These are phyloP conservation scores for Lutraria lutraria DNA, from an alignment of 2,888 invertebrate species.

Conservation along the genomic window DNA sequence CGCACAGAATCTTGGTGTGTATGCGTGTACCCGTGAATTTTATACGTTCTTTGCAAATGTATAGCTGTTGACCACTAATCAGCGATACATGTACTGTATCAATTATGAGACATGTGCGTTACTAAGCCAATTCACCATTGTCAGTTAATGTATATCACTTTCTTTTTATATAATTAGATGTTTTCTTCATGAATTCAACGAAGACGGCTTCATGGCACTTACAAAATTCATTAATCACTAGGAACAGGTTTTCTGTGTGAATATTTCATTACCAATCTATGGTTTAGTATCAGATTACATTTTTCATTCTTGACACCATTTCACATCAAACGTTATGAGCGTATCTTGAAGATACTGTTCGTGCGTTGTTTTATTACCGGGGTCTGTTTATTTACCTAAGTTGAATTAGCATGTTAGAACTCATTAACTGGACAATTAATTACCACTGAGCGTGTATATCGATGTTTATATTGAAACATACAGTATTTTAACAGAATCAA, in stretches of 20 bases:
- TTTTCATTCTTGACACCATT: neutral
- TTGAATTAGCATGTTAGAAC: neutral
- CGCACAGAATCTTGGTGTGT: too few relatives aligned
- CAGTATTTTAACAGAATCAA: conserved; percentile 12
- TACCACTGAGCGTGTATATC: neutral
- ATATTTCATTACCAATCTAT: neutral
- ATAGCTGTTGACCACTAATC: too few relatives aligned
- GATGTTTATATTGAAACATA: neutral
- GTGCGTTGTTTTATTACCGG: neutral
- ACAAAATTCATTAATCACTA: neutral
- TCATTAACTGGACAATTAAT: conserved; percentile 2
- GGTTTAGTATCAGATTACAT: neutral
- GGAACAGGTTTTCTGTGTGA: neutral
- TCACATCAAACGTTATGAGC: neutral
- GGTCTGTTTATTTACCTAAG: neutral
- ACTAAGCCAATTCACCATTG: neutral
- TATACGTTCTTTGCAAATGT: too few relatives aligned
- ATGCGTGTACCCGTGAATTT: too few relatives aligned
- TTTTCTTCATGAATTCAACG: too few relatives aligned
- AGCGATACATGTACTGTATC: neutral
- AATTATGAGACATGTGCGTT: neutral
- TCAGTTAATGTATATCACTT: neutral
- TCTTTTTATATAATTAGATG: neutral
- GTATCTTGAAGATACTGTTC: neutral
- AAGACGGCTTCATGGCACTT: neutral